Base-by-base conservation (phyloP, 2,797 vertebrate species). In the Enteromius unitaeniatus region DNA sequence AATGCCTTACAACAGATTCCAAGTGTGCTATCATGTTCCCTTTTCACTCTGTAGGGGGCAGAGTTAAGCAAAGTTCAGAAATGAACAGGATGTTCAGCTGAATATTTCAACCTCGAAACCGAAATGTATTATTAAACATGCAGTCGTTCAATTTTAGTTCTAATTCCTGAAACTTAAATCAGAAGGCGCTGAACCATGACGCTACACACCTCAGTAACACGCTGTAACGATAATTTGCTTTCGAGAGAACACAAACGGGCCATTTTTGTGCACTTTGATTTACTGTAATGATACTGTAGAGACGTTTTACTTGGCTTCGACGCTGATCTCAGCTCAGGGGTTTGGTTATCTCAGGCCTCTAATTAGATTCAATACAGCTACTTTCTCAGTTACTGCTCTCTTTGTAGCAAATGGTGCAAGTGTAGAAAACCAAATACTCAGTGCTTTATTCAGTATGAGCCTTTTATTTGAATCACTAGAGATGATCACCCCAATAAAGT, bases 351-450 rank as follows among this genome's bases (percentile, higher is more conserved):
- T 89, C 89, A 89, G 87, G 87, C 87, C 73, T 86, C 86, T 55
- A 76, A 67, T 28, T 82, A 81, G 68, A 85, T 81, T 85, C 69
- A 84, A 68, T 37, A 82, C 15, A 82, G 49, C 40, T 79, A 37
- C 75, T 23, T 64, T 84, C 77, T 86, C 34, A 79, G 73, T 82
- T 84, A 73, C 81, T 78, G 75, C 85, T 88, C 82, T 85, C 81
- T 78, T 87, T 83, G 60, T 86, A 86, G 81, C 76, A 81, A 85
- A 90, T 85, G 91, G 93, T 93, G 91, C 93, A 92, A 90, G 91
- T 91, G 90, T 92, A 78, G 75, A 91, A 91, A 93, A 94, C 93
- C 93, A 95, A 95, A 95, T 94, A 94, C 89, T 88, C 78, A 76
- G 81, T 82, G 81, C 92, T 90, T 88, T 87, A 86, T 87, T 88